Percentiles rank a stretch among this genome's conserved stretches.
Evolutionary conservation across 2,888 invertebrate genomes (phyloP).

Genomic region (Conops quadrifasciatus): DNA sequence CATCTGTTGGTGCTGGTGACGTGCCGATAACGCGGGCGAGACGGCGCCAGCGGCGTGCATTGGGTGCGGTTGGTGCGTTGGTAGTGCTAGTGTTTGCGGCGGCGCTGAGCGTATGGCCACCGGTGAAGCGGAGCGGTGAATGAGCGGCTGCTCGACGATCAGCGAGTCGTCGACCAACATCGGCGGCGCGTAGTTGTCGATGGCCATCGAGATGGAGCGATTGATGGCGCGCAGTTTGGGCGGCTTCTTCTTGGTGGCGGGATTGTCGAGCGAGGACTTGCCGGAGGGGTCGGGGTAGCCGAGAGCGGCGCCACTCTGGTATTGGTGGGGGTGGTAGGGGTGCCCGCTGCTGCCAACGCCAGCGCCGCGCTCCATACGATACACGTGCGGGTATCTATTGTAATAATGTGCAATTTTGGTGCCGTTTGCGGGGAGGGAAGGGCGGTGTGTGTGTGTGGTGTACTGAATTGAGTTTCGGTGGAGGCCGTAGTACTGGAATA

Average conservation of each 20-base stretch:
- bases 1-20: constrained; percentile 59
- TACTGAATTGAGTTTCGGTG: constrained; percentile 36
- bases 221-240: constrained; percentile 65
- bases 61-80: constrained; percentile 46
- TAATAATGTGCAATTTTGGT: constrained; percentile 65
- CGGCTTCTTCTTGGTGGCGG: constrained; percentile 63
- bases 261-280: constrained; percentile 63
- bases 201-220: constrained; percentile 65
- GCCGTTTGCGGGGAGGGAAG: constrained; percentile 51
- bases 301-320: constrained; percentile 46
- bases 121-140: constrained; percentile 61
- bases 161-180: constrained; percentile 56
- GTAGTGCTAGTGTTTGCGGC: constrained; percentile 60
- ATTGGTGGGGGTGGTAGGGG: constrained; percentile 50
- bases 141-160: constrained; percentile 61
- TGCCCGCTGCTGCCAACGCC: constrained; percentile 63
- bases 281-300: constrained; percentile 53
- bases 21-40: constrained; percentile 59
- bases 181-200: constrained; percentile 62
- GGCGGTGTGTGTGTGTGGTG: too few relatives aligned
- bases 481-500: constrained; percentile 1
- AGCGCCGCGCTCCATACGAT: constrained; percentile 65
- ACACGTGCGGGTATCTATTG: constrained; percentile 63
- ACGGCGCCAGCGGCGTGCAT: constrained; percentile 59
- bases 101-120: constrained; percentile 61